phyloP scores from a whole-genome alignment of 2,797 vertebrate genomes.

The Mormyrops boulengeri region DNA sequence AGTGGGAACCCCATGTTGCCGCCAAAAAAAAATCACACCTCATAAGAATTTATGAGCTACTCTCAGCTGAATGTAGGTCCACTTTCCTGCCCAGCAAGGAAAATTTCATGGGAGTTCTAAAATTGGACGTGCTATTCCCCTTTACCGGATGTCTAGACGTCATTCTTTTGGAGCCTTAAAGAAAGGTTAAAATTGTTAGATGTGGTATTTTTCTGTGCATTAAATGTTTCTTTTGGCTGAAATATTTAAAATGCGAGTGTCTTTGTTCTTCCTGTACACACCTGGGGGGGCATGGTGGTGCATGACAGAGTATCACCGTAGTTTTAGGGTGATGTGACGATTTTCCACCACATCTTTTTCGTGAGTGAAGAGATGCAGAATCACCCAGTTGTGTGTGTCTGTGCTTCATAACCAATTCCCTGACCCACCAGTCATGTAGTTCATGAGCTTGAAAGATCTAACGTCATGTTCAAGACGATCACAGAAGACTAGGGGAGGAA shows the following conservation, averaged over 20 bases:
- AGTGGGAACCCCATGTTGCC: neutral
- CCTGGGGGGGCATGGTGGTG: neutral
- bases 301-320: neutral
- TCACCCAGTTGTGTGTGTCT: neutral
- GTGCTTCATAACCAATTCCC: neutral
- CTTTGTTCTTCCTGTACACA: neutral
- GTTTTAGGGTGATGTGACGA: neutral
- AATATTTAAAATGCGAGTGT: neutral
- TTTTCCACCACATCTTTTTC: neutral
- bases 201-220: neutral
- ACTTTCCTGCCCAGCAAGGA: slow-evolving; percentile 18
- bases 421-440: neutral
- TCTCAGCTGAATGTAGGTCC: slow-evolving; percentile 15
- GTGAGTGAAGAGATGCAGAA: neutral
- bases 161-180: neutral
- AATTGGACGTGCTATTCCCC: slow-evolving; percentile 39
- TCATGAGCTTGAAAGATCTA: neutral
- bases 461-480: neutral
- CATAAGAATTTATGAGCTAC: neutral
- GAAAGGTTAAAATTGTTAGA: neutral
- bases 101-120: slow-evolving; percentile 28
- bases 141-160: slow-evolving; percentile 18
- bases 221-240: neutral
- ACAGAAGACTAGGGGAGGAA: neutral
- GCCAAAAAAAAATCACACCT: neutral